phyloP scores from a whole-genome alignment of 1,140 invertebrate genomes.

The Cecropterus lyciades region DNA sequence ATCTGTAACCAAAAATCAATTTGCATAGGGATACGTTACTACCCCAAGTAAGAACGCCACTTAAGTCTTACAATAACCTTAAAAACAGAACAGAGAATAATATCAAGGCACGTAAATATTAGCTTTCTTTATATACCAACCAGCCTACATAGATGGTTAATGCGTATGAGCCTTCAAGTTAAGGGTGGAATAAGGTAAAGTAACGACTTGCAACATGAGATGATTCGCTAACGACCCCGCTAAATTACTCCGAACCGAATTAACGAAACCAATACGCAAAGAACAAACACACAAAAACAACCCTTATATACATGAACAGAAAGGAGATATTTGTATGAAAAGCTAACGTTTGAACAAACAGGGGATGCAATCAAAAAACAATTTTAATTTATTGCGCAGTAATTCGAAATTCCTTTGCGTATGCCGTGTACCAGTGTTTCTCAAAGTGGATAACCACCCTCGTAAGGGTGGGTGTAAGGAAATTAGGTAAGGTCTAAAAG shows the following conservation, averaged over 20 bases:
- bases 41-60: too few relatives aligned
- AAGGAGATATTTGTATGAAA: not conserved
- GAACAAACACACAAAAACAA: constrained; percentile 1
- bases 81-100: too few relatives aligned
- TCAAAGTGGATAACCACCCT: too few relatives aligned
- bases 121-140: too few relatives aligned
- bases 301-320: not conserved
- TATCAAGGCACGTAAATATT: too few relatives aligned
- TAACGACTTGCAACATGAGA: constrained; percentile 31
- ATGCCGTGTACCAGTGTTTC: not conserved
- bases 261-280: constrained; percentile 29
- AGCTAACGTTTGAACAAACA: constrained; percentile 11
- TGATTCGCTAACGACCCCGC: constrained; percentile 20
- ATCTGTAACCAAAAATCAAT: too few relatives aligned
- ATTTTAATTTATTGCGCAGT: constrained; percentile 36
- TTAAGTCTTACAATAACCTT: too few relatives aligned
- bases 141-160: too few relatives aligned
- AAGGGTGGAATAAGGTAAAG: constrained; percentile 3
- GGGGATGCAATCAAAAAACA: constrained; percentile 25
- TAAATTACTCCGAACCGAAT: constrained; percentile 31
- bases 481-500: too few relatives aligned
- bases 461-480: too few relatives aligned
- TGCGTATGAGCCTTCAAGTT: not conserved
- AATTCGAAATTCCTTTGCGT: constrained; percentile 40
- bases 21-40: too few relatives aligned